A percentile compares a stretch with the other conserved stretches of the same genome.
phyloP scores from a whole-genome alignment of 2,888 invertebrate species.

The Caenorhabditis imperialis region DNA sequence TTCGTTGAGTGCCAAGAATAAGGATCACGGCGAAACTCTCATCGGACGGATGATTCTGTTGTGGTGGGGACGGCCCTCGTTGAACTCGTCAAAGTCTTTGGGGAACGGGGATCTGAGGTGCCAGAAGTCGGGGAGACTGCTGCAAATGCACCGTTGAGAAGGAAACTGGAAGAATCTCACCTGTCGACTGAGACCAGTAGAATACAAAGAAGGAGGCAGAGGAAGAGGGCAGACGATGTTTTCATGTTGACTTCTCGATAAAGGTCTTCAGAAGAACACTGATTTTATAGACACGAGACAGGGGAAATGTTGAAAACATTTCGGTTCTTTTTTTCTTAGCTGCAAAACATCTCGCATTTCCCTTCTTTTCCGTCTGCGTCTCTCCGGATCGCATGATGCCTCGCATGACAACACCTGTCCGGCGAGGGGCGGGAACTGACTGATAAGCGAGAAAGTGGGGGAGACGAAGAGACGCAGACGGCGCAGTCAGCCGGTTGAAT shows the following conservation, averaged over 20 bases:
- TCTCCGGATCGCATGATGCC: slow-evolving; percentile 4
- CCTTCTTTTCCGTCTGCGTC: slow-evolving; percentile 10
- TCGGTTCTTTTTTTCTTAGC: slow-evolving; percentile 39
- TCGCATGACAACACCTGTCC: slow-evolving; percentile 28
- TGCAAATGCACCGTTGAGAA: slow-evolving; percentile 17
- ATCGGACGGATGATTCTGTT: slow-evolving; percentile 32
- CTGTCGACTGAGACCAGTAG: slow-evolving; percentile 35
- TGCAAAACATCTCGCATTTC: slow-evolving; percentile 21
- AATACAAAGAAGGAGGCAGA: slow-evolving; percentile 16
- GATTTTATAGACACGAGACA: slow-evolving; percentile 1
- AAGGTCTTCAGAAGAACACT: slow-evolving; percentile 6
- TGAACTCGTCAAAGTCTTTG: slow-evolving; percentile 39
- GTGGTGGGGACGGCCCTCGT: slow-evolving; percentile 29
- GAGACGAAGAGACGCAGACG: slow-evolving; percentile 12
- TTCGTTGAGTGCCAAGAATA: too few relatives aligned
- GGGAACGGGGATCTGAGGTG: slow-evolving; percentile 50
- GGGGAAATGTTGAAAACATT: slow-evolving; percentile 47
- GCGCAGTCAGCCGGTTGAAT: slow-evolving; percentile 33
- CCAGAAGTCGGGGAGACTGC: slow-evolving; percentile 48
- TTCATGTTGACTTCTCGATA: slow-evolving; percentile 13
- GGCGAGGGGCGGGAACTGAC: slow-evolving; percentile 23
- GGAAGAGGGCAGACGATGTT: slow-evolving; percentile 9
- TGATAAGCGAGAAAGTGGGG: slow-evolving; percentile 10
- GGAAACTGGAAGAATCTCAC: slow-evolving; percentile 3
- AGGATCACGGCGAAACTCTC: slow-evolving; percentile 19